Percentiles rank a stretch among this genome's conserved stretches.
phyloP scores from a whole-genome alignment of 2,113 vertebrate genomes.

The Drymodes brunneopygia region DNA sequence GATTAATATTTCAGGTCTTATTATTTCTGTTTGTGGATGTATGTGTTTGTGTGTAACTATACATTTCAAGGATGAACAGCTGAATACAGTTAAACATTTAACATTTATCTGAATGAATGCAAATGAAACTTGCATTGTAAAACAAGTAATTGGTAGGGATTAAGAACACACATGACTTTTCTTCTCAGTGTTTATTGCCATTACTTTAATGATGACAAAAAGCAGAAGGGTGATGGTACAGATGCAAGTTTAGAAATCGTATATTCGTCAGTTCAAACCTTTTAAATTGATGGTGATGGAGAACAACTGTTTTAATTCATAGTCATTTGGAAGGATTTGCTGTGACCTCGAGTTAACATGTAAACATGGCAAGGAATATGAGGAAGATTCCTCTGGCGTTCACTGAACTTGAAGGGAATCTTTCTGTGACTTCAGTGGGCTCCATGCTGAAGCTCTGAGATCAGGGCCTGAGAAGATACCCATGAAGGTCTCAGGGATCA shows the following conservation, averaged over 20 bases:
- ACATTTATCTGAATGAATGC: constrained; percentile 69
- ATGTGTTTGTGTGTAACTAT: not conserved
- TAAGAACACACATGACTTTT: constrained; percentile 55
- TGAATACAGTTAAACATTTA: constrained; percentile 49
- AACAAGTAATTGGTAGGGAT: constrained; percentile 52
- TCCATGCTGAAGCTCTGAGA: not conserved
- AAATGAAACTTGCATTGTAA: constrained; percentile 65
- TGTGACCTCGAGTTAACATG: not conserved
- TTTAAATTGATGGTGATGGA: constrained; percentile 38
- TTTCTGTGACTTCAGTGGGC: not conserved
- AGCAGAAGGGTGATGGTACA: constrained; percentile 57
- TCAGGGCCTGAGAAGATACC: not conserved
- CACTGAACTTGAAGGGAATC: not conserved
- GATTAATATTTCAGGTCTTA: not conserved
- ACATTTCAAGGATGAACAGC: constrained; percentile 39
- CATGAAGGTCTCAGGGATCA: not conserved
- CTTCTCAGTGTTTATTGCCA: constrained; percentile 51
- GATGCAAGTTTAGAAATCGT: constrained; percentile 11
- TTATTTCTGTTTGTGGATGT: not conserved
- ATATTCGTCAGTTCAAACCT: constrained; percentile 13
- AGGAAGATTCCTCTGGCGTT: not conserved
- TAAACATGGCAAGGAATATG: constrained; percentile 40
- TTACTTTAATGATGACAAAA: constrained; percentile 71
- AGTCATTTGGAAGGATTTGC: constrained; percentile 15
- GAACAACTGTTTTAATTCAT: constrained; percentile 46